A percentile compares a stretch with the other conserved stretches of the same genome.
Evolutionary conservation across 92 coral and sea anemone genomes (phyloP).

Genomic region (Galaxea fascicularis): DNA sequence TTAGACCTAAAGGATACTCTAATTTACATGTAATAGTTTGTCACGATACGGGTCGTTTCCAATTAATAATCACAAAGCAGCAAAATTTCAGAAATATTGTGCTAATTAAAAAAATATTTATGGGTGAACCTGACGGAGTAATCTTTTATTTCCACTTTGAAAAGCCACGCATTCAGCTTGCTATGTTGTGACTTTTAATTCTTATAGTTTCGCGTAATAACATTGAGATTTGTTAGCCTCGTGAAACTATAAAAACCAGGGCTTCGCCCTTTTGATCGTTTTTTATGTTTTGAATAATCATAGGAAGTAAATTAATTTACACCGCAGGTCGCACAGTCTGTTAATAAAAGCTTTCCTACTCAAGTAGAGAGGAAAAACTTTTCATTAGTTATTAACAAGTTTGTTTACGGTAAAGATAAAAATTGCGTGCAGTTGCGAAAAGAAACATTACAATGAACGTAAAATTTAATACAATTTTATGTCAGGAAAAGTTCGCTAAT

Average conservation of each 20-base stretch:
- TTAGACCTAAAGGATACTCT: neutral
- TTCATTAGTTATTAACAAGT: slow-evolving; percentile 17
- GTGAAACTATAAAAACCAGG: neutral
- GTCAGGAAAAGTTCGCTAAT: neutral
- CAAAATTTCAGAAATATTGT: neutral
- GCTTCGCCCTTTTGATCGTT: neutral
- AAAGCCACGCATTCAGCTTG: neutral
- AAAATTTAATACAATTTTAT: neutral
- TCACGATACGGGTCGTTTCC: slow-evolving; percentile 14
- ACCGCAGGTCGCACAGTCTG: neutral
- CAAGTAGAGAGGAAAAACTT: slow-evolving; percentile 10
- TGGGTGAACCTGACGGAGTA: neutral
- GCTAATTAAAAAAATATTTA: neutral
- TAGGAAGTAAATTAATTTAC: slow-evolving; percentile 45
- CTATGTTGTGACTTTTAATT: neutral
- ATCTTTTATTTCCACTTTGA: neutral
- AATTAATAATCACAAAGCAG: neutral
- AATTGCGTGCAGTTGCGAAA: neutral
- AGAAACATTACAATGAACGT: neutral
- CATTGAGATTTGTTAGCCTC: neutral
- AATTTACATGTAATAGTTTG: neutral
- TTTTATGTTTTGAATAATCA: slow-evolving; percentile 12
- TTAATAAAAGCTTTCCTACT: slow-evolving; percentile 35
- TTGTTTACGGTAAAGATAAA: slow-evolving; percentile 9
- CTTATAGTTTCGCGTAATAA: neutral